Base-by-base conservation (phyloP, 2,797 vertebrate species). In the Falco rusticolus region DNA sequence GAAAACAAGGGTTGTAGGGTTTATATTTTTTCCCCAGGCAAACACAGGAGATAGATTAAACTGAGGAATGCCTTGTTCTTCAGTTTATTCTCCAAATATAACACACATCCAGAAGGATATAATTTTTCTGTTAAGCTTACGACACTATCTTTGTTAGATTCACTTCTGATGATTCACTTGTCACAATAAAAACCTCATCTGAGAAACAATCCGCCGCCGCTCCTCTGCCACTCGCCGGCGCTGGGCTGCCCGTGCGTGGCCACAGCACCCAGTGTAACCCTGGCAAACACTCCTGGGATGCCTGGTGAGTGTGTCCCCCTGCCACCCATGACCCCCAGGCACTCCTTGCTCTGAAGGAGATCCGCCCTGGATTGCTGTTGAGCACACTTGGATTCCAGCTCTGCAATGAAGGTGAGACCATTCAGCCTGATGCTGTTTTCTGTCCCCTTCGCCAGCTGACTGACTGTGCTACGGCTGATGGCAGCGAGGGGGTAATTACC, bases 141-240 rank as follows among this genome's bases (percentile, higher is more conserved):
- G 5, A 39, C 9, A 6, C 84, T 91, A 1, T 80, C 86, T 90
- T 59, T 72, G 81, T 92, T 87, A 87, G 75, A 39, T 63, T 72
- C 13, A 3, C 84, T 94, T 68, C 45, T 7, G 47, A 37, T 83
- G 71, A 77, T 91, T 94, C 95, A 81, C 72, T 84, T 95, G 85
- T 93, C 83, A 79, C 89, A 82, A 13, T 88, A 89, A 78, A 91
- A 88, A 50, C 11, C 50, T 86, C 80, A 39, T 69, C 51, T 0
- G 41, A 65, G 76, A 41, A 47, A 26, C 26, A 69, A 64, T 45
- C 21, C 7, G 0, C 34, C 0, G 7, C 2, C 3, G 54, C 33
- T 84, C 41, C 69, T 59, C 34, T 0, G 61, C 29, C 0, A 3
- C 57, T 39, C 1, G 0, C 37, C 2, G 1, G 29, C 2, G 1